Conservation (phyloP, 2,113 vertebrate species). For the Riparia riparia region DNA sequence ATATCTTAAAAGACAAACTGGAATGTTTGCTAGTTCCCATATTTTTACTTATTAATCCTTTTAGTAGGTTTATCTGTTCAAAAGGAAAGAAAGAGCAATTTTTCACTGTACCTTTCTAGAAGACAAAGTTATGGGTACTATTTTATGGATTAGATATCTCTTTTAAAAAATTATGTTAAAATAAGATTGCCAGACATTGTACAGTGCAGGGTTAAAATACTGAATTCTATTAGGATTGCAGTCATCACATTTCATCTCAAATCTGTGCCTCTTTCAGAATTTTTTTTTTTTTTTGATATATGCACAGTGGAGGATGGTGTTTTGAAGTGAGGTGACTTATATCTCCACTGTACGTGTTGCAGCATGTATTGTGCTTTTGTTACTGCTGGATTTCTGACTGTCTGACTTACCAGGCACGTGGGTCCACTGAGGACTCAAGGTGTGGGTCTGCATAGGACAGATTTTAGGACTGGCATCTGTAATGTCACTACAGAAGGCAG, state of each 20-base stretch:
- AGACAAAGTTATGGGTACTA: background rate
- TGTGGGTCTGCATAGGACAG: background rate
- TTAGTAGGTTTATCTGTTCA: background rate
- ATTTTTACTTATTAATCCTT: background rate
- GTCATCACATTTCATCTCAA: background rate
- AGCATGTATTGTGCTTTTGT: background rate
- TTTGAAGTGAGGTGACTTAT: accelerated
- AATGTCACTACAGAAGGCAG: background rate
- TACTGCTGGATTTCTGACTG: background rate
- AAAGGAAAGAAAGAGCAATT: background rate
- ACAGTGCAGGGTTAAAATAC: background rate
- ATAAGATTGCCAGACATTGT: background rate
- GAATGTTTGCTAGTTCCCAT: background rate
- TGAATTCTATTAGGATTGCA: background rate
- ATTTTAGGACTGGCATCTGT: background rate
- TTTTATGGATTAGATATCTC: background rate
- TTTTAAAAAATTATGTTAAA: background rate
- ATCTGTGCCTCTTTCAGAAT: background rate
- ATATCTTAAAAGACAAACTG: background rate
- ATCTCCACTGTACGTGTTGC: background rate
- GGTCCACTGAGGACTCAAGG: background rate
- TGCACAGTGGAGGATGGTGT: background rate
- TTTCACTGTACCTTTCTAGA: background rate
- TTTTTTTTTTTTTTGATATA: background rate
- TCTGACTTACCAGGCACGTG: background rate